Conservation (phyloP, 2,888 invertebrate species). For the Calliphora vomitoria region DNA sequence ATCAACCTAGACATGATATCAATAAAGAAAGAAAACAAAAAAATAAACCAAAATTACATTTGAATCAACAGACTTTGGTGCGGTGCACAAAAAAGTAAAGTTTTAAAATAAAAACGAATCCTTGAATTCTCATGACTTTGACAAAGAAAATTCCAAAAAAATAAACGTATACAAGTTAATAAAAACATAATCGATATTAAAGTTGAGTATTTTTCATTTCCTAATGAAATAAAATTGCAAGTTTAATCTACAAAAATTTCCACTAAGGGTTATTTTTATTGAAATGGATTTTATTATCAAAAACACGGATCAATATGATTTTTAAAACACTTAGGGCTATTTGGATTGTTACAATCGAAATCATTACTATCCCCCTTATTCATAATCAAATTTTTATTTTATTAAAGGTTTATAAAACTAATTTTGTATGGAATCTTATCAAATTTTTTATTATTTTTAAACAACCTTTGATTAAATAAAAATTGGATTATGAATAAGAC, state of each 20-base stretch:
- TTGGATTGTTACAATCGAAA: too few species aligned
- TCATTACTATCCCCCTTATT: too few species aligned
- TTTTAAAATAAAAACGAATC: constrained; percentile 25
- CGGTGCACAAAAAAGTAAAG: neutral
- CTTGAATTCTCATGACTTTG: constrained; percentile 59
- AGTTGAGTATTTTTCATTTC: neutral
- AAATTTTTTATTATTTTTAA: too few species aligned
- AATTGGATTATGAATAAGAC: too few species aligned
- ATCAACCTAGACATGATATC: constrained; percentile 60
- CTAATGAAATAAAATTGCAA: neutral
- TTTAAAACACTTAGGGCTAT: too few species aligned
- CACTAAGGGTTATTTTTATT: neutral
- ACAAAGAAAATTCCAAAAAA: constrained; percentile 53
- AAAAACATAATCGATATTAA: constrained; percentile 31
- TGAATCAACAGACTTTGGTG: constrained; percentile 57
- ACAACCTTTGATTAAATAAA: too few species aligned
- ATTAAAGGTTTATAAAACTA: too few species aligned
- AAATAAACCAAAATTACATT: constrained; percentile 39
- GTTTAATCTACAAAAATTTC: neutral
- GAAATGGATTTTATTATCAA: neutral
- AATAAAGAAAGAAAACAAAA: constrained; percentile 47
- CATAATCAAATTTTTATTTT: too few species aligned
- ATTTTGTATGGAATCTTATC: too few species aligned
- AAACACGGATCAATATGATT: too few species aligned
- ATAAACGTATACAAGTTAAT: neutral